These are phyloP conservation scores for Euzophera pinguis DNA, from an alignment of 2,888 invertebrate genomes.

Conservation along the genomic window DNA sequence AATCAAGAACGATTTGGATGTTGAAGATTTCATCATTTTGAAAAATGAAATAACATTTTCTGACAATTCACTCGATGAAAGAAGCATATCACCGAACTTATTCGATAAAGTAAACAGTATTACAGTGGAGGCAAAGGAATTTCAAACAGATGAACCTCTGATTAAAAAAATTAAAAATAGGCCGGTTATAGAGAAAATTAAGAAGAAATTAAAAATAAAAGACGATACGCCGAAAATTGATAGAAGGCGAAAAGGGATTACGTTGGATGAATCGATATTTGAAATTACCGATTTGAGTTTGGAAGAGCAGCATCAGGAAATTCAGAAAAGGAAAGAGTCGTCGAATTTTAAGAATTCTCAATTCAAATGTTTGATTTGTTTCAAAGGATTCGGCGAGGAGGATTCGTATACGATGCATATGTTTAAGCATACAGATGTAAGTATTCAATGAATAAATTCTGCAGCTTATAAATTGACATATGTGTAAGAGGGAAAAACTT, in stretches of 20 bases:
- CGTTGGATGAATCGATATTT: background rate
- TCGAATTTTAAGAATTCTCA: constrained; percentile 7
- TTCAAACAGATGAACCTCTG: background rate
- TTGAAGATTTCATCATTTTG: background rate
- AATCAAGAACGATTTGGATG: background rate
- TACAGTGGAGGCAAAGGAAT: background rate
- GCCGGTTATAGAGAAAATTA: background rate
- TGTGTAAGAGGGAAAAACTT: no score
- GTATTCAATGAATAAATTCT: no score
- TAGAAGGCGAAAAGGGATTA: background rate
- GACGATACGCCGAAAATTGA: background rate
- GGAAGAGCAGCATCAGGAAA: constrained; percentile 7
- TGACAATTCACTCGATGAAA: background rate
- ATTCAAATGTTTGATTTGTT: constrained; percentile 10
- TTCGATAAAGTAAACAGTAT: background rate
- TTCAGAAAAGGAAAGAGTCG: constrained; percentile 3
- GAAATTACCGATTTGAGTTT: background rate
- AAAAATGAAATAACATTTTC: background rate
- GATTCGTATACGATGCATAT: background rate
- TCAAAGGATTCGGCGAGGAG: background rate
- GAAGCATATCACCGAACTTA: background rate
- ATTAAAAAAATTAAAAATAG: background rate
- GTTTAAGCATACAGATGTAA: constrained; percentile 10
- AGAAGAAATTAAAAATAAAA: background rate
- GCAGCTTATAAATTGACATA: no score